Percentiles rank a stretch among this genome's conserved stretches.
Conservation (phyloP, 2,888 invertebrate species). For the Idaea aversata region DNA sequence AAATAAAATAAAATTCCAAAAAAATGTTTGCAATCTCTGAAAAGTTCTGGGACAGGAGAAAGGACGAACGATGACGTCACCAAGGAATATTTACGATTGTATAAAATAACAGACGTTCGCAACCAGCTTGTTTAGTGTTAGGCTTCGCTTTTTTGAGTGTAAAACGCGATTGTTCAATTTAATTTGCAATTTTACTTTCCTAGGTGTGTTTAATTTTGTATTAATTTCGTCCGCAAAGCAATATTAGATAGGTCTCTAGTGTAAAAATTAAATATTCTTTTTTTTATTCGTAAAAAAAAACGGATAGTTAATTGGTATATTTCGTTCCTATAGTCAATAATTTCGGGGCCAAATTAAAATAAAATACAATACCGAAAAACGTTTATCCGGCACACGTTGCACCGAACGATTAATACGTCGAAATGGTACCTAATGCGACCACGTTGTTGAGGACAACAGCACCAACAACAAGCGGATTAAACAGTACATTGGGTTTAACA, state of each 20-base stretch:
- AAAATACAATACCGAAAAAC: conserved; percentile 23
- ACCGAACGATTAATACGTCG: conserved; percentile 8
- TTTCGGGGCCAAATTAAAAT: conserved; percentile 31
- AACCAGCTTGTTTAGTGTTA: conserved; percentile 52
- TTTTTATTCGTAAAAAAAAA: conserved; percentile 22
- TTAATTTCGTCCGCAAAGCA: conserved; percentile 26
- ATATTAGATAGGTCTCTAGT: conserved; percentile 27
- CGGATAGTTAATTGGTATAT: conserved; percentile 25
- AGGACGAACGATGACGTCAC: conserved; percentile 66
- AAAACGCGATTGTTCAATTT: conserved; percentile 45
- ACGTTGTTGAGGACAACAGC: conserved; percentile 54
- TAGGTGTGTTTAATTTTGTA: conserved; percentile 16
- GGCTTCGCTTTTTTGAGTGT: conserved; percentile 72
- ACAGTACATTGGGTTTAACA: conserved; percentile 45
- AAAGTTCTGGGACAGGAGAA: conserved; percentile 70
- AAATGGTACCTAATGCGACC: conserved; percentile 61
- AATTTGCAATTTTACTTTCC: conserved; percentile 50
- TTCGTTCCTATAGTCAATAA: conserved; percentile 68
- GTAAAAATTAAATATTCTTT: conserved; percentile 26
- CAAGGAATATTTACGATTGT: conserved; percentile 48
- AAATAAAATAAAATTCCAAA: conserved; percentile 22
- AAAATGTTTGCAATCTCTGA: conserved; percentile 68
- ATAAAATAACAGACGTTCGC: conserved; percentile 43
- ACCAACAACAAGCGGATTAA: conserved; percentile 54
- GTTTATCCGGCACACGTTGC: not conserved